Conservation (phyloP, 2,888 invertebrate genomes). For the Timema podura region DNA sequence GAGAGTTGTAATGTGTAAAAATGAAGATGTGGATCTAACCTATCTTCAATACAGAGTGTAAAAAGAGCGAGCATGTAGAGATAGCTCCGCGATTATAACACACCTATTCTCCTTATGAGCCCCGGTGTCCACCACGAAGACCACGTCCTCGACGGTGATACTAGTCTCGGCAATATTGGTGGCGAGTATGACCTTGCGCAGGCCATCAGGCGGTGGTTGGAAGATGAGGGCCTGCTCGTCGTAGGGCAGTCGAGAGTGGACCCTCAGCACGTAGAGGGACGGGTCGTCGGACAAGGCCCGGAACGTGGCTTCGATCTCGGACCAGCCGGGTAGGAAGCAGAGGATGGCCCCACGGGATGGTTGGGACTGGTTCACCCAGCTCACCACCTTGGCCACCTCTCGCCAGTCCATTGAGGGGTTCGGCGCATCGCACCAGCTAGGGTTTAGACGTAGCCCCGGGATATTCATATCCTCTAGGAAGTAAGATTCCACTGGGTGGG, state of each 20-base stretch:
- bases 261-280: constrained; percentile 45
- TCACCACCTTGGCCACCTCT: constrained; percentile 50
- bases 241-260: constrained; percentile 59
- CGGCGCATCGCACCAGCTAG: not conserved
- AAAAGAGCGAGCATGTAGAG: too few species aligned
- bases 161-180: constrained; percentile 71
- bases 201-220: constrained; percentile 46
- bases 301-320: constrained; percentile 57
- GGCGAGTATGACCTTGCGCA: constrained; percentile 63
- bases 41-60: too few species aligned
- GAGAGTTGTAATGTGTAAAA: too few species aligned
- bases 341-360: constrained; percentile 62
- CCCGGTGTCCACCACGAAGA: constrained; percentile 64
- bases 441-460: not conserved
- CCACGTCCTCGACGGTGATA: constrained; percentile 67
- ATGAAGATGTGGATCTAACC: too few species aligned
- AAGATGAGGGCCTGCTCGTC: constrained; percentile 59
- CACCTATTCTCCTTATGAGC: constrained; percentile 54
- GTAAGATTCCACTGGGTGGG: constrained; percentile 56
- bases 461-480: constrained; percentile 47
- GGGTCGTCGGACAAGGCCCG: constrained; percentile 45
- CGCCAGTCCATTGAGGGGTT: constrained; percentile 27
- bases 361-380: constrained; percentile 54
- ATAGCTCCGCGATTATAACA: not conserved
- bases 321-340: constrained; percentile 73